Base-by-base conservation (phyloP, 2,888 invertebrate species). In the Baccha elongata region DNA sequence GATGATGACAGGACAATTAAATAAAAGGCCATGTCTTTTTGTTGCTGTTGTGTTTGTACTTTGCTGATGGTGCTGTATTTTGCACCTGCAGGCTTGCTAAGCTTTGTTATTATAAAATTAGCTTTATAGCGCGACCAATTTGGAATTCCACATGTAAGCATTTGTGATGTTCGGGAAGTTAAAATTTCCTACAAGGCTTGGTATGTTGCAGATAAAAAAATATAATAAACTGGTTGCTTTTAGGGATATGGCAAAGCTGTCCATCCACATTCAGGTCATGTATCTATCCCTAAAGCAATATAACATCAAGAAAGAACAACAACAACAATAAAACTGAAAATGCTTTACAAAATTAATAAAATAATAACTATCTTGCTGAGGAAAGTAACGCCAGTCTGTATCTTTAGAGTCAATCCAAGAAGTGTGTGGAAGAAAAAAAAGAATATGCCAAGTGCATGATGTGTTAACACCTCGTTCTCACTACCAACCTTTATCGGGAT, bases 81-180 rank as follows among this genome's bases (percentile, higher is more conserved):
- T 46, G 19, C 80, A 75, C 75, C 80, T 80, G 64, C 74, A 64
- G 80, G 75, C 69, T 26, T 29, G 26, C 58, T 74, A 37, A 80
- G 75, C 75, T 81, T 81, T 75, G 80, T 75, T 75, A 81, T 81
- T 81, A 81, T 53, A 81, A 81, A 81, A 81, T 81, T 75, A 81
- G 75, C 69, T 75, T 23, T 58, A n/a, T n/a, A 75, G 64, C 40
- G 65, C 58, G 35, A 35, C 69, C 75, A 81, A 75, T 81, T 81
- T 65, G 52, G 29, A 65, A 75, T 75, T 75, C 65, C 75, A 60
- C 8, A 8, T 81, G 69, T 80, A 75, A 50, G 64, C 68, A 64
- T 37, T 44, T 72, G 72, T 75, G 58, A 69, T 21, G 60, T 60
- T 53, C 52, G 5, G 32, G 52, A 64, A 29, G 17, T 15, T 44